These are phyloP conservation scores for Spilogale gracilis DNA, from an alignment of 2,113 vertebrate species.

Conservation along the genomic window DNA sequence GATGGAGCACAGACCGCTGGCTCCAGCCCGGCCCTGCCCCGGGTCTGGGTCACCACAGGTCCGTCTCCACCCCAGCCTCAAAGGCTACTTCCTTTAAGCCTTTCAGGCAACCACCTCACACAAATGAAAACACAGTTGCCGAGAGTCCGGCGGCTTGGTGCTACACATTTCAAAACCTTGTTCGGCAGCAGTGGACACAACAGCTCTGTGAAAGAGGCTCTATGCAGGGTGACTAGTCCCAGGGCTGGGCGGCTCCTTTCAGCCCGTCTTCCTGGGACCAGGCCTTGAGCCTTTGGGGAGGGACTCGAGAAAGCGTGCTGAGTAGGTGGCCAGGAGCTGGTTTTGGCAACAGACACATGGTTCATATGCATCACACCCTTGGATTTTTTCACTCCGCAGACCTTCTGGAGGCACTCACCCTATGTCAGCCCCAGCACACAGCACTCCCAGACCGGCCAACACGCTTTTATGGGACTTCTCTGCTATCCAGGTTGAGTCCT, in stretches of 20 bases:
- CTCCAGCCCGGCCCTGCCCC: slow-evolving; percentile 75
- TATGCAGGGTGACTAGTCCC: too few species aligned
- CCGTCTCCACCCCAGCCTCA: slow-evolving; percentile 60
- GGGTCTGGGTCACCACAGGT: slow-evolving; percentile 74
- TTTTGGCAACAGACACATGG: not conserved
- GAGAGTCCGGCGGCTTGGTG: slow-evolving; percentile 48
- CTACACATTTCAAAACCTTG: not conserved
- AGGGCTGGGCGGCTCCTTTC: not conserved
- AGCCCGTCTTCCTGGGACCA: not conserved
- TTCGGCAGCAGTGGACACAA: not conserved
- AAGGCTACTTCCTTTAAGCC: slow-evolving; percentile 78
- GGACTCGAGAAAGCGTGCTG: not conserved
- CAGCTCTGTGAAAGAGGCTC: not conserved
- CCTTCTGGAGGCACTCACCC: not conserved
- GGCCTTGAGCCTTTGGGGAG: not conserved
- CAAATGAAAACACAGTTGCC: slow-evolving; percentile 45
- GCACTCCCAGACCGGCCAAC: not conserved
- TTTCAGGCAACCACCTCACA: slow-evolving; percentile 56
- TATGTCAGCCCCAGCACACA: not conserved
- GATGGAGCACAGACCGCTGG: slow-evolving; percentile 85
- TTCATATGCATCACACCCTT: not conserved
- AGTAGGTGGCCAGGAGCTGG: not conserved
- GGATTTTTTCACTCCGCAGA: not conserved
- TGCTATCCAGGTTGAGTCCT: too few species aligned
- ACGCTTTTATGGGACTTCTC: not conserved